phyloP scores from a whole-genome alignment of 2,888 invertebrate species.

The Macrophya annulata region DNA sequence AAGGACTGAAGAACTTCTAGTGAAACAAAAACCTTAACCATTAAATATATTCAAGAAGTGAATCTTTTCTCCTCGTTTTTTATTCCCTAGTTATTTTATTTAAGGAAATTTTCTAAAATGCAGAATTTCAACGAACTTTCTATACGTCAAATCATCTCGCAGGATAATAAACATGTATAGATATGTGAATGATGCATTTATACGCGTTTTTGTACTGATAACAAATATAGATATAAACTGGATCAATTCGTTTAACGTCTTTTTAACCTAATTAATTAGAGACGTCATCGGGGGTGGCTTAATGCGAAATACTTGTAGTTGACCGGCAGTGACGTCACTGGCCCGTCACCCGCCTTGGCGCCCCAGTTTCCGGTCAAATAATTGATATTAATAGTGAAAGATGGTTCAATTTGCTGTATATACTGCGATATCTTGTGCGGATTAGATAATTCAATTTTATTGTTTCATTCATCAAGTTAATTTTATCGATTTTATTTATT shows the following conservation, averaged over 20 bases:
- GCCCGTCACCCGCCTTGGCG: slow-evolving; percentile 66
- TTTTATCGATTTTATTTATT: neutral
- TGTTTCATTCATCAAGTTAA: neutral
- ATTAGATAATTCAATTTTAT: slow-evolving; percentile 53
- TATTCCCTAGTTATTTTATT: neutral
- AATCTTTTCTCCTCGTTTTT: slow-evolving; percentile 56
- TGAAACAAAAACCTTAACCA: slow-evolving; percentile 60
- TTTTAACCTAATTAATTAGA: slow-evolving; percentile 78
- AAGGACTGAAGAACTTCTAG: slow-evolving; percentile 47
- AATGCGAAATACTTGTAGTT: slow-evolving; percentile 79
- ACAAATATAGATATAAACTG: neutral
- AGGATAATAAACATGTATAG: neutral
- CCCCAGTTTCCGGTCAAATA: slow-evolving; percentile 73
- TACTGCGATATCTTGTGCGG: neutral
- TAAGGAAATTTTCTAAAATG: neutral
- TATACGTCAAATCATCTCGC: neutral
- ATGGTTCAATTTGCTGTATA: slow-evolving; percentile 54
- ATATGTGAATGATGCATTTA: neutral
- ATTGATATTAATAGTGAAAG: slow-evolving; percentile 77
- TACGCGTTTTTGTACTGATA: neutral
- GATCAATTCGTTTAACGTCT: slow-evolving; percentile 76
- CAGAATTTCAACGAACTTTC: neutral
- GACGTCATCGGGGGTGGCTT: slow-evolving; percentile 61
- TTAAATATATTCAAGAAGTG: slow-evolving; percentile 56
- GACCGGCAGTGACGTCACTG: slow-evolving; percentile 77